Evolutionary conservation across 2,113 vertebrate species (phyloP), one percentile per base, ranked within the genome.

Genomic region (Struthidea cinerea): DNA sequence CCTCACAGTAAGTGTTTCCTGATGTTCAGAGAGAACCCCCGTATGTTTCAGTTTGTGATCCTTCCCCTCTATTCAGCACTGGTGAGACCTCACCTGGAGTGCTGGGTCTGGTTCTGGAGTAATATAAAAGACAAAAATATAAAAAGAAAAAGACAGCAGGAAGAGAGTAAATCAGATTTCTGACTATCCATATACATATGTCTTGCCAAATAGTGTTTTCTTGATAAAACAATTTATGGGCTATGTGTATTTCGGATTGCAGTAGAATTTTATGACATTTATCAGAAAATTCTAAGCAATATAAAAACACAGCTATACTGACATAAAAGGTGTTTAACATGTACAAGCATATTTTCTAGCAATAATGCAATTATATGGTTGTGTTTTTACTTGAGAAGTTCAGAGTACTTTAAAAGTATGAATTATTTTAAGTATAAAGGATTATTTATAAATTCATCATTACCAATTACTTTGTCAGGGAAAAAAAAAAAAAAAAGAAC

Each of bases 151-250:
- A 46, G 17, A 81, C 55, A 67, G 32, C 44, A 67, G 33, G 11
- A 84, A 94, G 94, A 87, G 17, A 49, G 18, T 55, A 75, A 44
- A 89, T 73, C 63, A 68, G 47, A 84, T 86, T 49, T 35, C 49
- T 70, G 50, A 65, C 75, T 83, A 76, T 27, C 41, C 9, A 78
- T 52, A 64, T n/a, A 83, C 42, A 49, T 86, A 89, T 80, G 89
- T 95, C 52, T 96, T 97, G 91, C 65, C 92, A 95, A 63, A 57
- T 10, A 90, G 7, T 35, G 12, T 82, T 82, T 74, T 89, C n/a
- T 82, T 69, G 73, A 60, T 69, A 60, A 93, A 76, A 81, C 19
- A 50, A 50, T 9, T 67, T 68, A 37, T 15, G 5, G 21, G 22
- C 11, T 64, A 26, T 52, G 30, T 46, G 21, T 59, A 49, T 77